Evolutionary conservation across 2,797 vertebrate genomes (phyloP), one percentile per base, ranked within the genome.

Genomic region (Semotilus atromaculatus): DNA sequence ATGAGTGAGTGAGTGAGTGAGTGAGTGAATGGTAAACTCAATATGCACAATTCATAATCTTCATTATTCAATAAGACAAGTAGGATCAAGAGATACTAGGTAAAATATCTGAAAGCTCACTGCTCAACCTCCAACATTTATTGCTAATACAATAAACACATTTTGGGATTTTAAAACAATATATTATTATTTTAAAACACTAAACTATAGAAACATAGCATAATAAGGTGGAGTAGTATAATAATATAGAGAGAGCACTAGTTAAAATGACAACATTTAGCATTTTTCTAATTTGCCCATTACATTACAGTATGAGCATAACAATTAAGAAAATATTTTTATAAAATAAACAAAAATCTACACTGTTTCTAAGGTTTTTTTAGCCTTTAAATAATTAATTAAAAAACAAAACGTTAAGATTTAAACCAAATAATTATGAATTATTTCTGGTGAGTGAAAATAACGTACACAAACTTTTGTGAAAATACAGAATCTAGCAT

Each of bases 61-160:
- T 67, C 16, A 40, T 75, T 83, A 83, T 48, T 82, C 29, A 36
- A 53, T 43, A 72, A 34, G 18, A 34, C 29, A 34, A 55, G 31
- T 58, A 76, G 21, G n/a, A 62, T 73, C 60, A 66, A 26, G 60
- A 40, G 43, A 75, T 29, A 75, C 45, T 36, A 6, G 36, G 36
- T 36, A 36, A 34, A 82, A 82, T 36, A 82, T 40, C 5, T 75
- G 1, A 34, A 51, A 38, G 71, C 21, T 68, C 10, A 23, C 45
- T 80, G 40, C 64, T 80, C 45, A 38, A 55, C 31, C 7, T 55
- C 14, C 9, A 55, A 55, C 14, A 81, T 48, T 55, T 55, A 70
- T 9, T 23, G 29, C 72, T 3, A 74, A 38, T 55, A 53, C 34
- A 74, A 7, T 45, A 21, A 78, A 64, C n/a, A 64, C 45, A 45